Percentiles rank a stretch among this genome's conserved stretches.
These are phyloP conservation scores for Zaprionus camerounensis DNA, from an alignment of 1,140 invertebrate genomes.

Conservation along the genomic window DNA sequence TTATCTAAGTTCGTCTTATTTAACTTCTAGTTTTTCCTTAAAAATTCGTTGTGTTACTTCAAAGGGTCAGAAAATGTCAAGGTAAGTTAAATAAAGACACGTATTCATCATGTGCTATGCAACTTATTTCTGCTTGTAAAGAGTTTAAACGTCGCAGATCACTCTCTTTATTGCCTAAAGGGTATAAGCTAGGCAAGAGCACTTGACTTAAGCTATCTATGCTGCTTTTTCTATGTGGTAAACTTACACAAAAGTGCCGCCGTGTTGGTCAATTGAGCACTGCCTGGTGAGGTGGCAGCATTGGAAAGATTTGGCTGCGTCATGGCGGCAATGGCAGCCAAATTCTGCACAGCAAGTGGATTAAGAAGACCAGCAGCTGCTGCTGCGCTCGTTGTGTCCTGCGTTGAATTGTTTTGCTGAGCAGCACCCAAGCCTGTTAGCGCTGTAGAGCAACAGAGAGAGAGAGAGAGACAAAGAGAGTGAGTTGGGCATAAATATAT, in stretches of 20 bases:
- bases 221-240: background rate
- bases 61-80: too few relatives aligned
- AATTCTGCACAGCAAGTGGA: conserved; percentile 94
- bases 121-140: too few relatives aligned
- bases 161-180: background rate
- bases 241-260: conserved; percentile 83
- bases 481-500: background rate
- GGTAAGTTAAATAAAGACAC: too few relatives aligned
- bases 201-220: background rate
- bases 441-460: conserved; percentile 27
- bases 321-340: conserved; percentile 95
- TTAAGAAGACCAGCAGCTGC: conserved; percentile 87
- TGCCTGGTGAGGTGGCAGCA: conserved; percentile 86
- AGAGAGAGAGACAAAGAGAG: background rate
- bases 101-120: too few relatives aligned
- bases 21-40: too few relatives aligned
- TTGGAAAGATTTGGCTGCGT: conserved; percentile 88
- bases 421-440: conserved; percentile 84
- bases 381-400: conserved; percentile 84
- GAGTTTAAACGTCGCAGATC: too few relatives aligned
- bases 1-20: too few relatives aligned
- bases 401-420: conserved; percentile 68
- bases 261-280: conserved; percentile 82
- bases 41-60: too few relatives aligned
- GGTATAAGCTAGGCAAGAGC: background rate